A percentile compares a stretch with the other conserved stretches of the same genome.
Conservation (phyloP, 2,113 vertebrate genomes). For the Pithys albifrons region DNA sequence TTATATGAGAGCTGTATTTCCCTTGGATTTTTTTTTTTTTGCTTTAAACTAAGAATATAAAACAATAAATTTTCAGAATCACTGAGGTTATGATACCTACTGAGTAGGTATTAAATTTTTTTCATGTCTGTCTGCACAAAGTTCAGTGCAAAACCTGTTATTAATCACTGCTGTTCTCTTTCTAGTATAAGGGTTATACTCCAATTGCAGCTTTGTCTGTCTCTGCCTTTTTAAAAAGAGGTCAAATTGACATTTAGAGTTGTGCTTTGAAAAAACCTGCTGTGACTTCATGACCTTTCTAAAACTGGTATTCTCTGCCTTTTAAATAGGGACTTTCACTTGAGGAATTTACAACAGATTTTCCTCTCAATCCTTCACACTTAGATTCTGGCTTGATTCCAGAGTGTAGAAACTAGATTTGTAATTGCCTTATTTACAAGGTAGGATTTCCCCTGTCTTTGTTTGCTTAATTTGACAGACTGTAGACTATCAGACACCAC, state of each 20-base stretch:
- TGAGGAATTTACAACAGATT: constrained; percentile 40
- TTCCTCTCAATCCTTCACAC: not conserved
- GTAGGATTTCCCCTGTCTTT: not conserved
- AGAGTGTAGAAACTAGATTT: constrained; percentile 22
- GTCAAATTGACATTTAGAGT: not conserved
- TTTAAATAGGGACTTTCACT: constrained; percentile 17
- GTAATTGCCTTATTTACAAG: constrained; percentile 47
- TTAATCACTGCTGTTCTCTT: not conserved
- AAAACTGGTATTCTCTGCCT: not conserved
- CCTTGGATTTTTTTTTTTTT: not conserved
- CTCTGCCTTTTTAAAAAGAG: not conserved
- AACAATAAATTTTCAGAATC: not conserved
- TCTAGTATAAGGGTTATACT: not conserved
- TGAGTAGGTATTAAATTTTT: not conserved
- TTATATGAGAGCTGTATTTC: not conserved
- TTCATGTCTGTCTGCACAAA: not conserved
- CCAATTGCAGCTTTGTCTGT: not conserved
- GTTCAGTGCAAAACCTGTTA: not conserved
- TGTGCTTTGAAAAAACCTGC: constrained; percentile 16
- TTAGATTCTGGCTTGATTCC: constrained; percentile 1
- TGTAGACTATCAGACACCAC: not conserved
- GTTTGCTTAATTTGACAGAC: constrained; percentile 6
- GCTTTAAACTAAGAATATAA: not conserved
- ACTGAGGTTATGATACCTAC: not conserved
- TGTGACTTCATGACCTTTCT: constrained; percentile 33